Evolutionary conservation across 2,797 vertebrate genomes (phyloP), one percentile per base, ranked within the genome.

Genomic region (Ctenopoma multispine): DNA sequence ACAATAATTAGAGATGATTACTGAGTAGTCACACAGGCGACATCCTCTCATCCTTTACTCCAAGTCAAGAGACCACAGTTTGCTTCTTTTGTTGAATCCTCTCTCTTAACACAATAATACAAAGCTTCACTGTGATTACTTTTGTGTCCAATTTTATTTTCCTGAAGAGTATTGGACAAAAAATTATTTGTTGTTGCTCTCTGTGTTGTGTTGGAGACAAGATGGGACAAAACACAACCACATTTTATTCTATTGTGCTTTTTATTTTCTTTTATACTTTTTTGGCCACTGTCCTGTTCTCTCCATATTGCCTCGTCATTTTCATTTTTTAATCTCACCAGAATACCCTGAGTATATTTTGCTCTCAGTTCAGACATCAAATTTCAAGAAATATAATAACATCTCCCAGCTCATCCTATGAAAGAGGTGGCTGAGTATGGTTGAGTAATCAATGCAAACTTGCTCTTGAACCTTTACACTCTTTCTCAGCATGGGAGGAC

Each of bases 1-100:
- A 79, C 83, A 84, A 77, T 81, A 81, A 87, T 87, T 89, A 87
- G 61, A 79, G 63, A 79, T 84, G 82, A 86, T 86, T 83, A 81
- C 78, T 72, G 68, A 40, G 44, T 47, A 78, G 74, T 79, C 66
- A 64, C 77, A 81, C 51, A 64, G 50, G 29, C 59, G 38, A 72
- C 71, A 65, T 75, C 62, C 31, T 73, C 58, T 83, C 75, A 76
- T 86, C 69, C 71, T 83, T 81, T 73, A 73, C 83, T 73, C 63
- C 4, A n/a, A 70, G 51, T 74, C 70, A 51, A 40, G 58, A 77
- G 77, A 63, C 68, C 29, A 1, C 24, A 1, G 50, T 23, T 70
- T 46, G 62, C 64, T 40, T 65, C 66, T 31, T 77, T 80, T 83
- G 79, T 77, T 69, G 44, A 74, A 60, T 64, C 58, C 63, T 78